phyloP scores from a whole-genome alignment of 2,113 vertebrate species.

The Chauna torquata region DNA sequence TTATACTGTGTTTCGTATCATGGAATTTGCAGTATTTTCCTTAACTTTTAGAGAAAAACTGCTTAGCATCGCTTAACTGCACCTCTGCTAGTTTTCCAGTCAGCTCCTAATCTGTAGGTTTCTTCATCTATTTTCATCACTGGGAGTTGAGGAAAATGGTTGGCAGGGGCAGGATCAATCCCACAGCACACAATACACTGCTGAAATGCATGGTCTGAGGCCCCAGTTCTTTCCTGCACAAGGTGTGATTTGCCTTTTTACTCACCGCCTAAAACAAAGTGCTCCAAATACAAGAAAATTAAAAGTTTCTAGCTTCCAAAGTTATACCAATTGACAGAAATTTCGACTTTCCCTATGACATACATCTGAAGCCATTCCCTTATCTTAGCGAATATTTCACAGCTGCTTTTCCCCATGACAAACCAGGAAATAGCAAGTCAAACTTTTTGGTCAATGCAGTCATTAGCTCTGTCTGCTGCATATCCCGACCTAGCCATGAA shows the following conservation, averaged over 20 bases:
- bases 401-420: neutral
- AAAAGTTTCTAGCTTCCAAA: neutral
- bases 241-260: neutral
- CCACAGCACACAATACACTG: neutral
- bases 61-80: neutral
- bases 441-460: neutral
- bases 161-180: neutral
- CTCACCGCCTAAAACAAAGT: neutral
- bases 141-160: neutral
- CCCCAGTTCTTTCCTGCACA: neutral
- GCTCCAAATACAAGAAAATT: neutral
- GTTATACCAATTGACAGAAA: neutral
- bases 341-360: neutral
- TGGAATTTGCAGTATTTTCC: neutral
- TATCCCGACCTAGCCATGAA: neutral
- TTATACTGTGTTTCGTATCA: neutral
- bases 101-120: neutral
- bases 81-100: neutral
- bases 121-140: neutral
- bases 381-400: constrained; percentile 14
- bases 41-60: neutral
- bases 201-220: accelerated
- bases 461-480: neutral
- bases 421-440: neutral
- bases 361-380: neutral